phyloP scores from a whole-genome alignment of 2,888 invertebrate species.

The Vesta saturnalis region DNA sequence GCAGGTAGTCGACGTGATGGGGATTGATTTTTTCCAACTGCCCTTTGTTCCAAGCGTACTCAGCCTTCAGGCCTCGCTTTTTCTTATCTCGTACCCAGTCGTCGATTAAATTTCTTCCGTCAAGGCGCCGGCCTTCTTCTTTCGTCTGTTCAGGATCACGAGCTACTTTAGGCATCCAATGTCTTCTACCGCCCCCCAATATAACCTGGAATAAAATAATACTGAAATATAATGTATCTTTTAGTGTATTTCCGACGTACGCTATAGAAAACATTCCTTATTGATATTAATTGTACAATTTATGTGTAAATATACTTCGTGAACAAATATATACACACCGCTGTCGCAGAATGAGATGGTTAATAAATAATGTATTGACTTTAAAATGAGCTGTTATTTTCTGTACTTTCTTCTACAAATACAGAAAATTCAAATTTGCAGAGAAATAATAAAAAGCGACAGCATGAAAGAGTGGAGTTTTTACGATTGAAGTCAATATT shows the following conservation, averaged over 20 bases:
- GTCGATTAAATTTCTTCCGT: slow-evolving; percentile 81
- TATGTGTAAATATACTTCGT: neutral
- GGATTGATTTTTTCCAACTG: slow-evolving; percentile 77
- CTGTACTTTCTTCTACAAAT: neutral
- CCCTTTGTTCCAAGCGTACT: slow-evolving; percentile 79
- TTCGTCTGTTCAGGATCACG: slow-evolving; percentile 75
- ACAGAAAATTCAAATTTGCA: neutral
- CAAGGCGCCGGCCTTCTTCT: slow-evolving; percentile 76
- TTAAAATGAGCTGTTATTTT: neutral
- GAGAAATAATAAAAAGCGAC: neutral
- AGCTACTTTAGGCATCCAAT: slow-evolving; percentile 78
- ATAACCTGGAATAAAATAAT: slow-evolving; percentile 68
- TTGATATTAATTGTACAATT: neutral
- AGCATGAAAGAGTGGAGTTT: neutral
- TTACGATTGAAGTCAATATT: neutral
- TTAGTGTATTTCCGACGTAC: no score
- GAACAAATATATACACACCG: neutral
- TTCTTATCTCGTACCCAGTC: slow-evolving; percentile 83
- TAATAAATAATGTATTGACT: neutral
- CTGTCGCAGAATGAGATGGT: neutral
- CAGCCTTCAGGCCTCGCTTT: slow-evolving; percentile 71
- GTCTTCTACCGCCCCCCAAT: slow-evolving; percentile 80
- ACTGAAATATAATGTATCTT: neutral
- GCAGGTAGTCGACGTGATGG: slow-evolving; percentile 75
- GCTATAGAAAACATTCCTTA: neutral